Evolutionary conservation across 1,140 invertebrate genomes (phyloP), one percentile per base, ranked within the genome.

Genomic region (Ceratoteleas bidentatus): DNA sequence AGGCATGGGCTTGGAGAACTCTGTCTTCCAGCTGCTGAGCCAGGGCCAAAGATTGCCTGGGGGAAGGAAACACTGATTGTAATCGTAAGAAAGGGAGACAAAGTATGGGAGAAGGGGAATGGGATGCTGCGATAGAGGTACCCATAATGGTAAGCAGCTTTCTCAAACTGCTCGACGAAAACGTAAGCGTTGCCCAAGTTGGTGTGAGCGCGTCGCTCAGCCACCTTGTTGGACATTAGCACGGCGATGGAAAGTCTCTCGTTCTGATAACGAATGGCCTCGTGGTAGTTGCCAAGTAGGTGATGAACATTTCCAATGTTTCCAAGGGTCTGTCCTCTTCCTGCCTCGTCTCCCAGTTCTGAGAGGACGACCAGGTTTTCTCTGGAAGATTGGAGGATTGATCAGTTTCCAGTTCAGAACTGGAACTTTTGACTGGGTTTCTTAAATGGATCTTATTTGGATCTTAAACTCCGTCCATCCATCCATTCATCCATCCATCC

Each of bases 101-200:
- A n/a, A n/a, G n/a, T n/a, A n/a, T n/a, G n/a, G n/a, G n/a, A n/a
- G n/a, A n/a, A n/a, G n/a, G n/a, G n/a, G n/a, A n/a, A n/a, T n/a
- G n/a, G n/a, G n/a, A n/a, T n/a, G n/a, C n/a, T n/a, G n/a, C n/a
- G n/a, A n/a, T n/a, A n/a, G n/a, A n/a, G n/a, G n/a, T n/a, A 76
- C 97, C 98, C 98, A 89, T 99, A 99, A 93, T 99, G 97, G 85
- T 98, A 96, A 7, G 97, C 96, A 11, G 98, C 98, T 79, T 96
- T 95, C 88, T 98, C 97, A 91, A 99, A 99, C 88, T 99, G 96
- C 14, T 98, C 98, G 7, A 99, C 94, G 90, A 99, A 99, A 85
- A 99, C 98, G 88, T 99, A 96, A 0, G 98, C 98, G 92, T 99
- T 99, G 52, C 98, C 98, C 16, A 99, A 92, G 92, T 99, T 99